Percentiles rank a stretch among this genome's conserved stretches.
These are phyloP conservation scores for Cladorhizidae sp. DNA, from an alignment of 37 sponge, comb jelly and placozoan species.

Conservation along the genomic window DNA sequence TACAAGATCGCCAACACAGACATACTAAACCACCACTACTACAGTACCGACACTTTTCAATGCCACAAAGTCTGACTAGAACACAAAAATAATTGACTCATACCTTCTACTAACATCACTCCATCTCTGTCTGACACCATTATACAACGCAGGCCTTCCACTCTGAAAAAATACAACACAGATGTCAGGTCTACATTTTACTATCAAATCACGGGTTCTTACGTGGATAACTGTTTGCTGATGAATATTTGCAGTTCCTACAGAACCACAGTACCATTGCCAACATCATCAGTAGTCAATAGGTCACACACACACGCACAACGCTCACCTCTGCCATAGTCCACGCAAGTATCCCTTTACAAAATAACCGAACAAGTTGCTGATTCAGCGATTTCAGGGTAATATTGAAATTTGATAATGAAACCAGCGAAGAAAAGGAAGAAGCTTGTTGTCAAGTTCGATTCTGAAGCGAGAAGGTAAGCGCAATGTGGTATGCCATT, in stretches of 20 bases:
- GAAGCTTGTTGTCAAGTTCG: constrained; percentile 31
- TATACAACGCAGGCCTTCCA: constrained; percentile 72
- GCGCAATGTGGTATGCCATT: background rate
- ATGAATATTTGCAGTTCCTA: constrained; percentile 47
- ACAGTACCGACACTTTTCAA: too few species aligned
- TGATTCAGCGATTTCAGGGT: background rate
- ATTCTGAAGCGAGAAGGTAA: constrained; percentile 33
- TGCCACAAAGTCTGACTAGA: too few species aligned
- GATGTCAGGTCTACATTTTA: background rate
- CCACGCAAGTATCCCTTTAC: background rate
- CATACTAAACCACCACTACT: too few species aligned
- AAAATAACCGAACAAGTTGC: too few species aligned
- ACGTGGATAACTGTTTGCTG: constrained; percentile 40
- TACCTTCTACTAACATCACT: constrained; percentile 75
- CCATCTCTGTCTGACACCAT: constrained; percentile 81
- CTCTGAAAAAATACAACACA: constrained; percentile 13
- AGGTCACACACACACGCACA: too few species aligned
- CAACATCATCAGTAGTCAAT: too few species aligned
- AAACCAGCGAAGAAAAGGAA: background rate
- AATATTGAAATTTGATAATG: background rate
- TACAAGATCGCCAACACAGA: too few species aligned
- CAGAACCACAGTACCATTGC: too few species aligned
- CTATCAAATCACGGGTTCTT: background rate
- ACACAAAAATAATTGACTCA: background rate
- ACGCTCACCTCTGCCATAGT: constrained; percentile 27